Evolutionary conservation across 2,888 invertebrate species (phyloP).

Genomic region (Eupithecia subumbrata): DNA sequence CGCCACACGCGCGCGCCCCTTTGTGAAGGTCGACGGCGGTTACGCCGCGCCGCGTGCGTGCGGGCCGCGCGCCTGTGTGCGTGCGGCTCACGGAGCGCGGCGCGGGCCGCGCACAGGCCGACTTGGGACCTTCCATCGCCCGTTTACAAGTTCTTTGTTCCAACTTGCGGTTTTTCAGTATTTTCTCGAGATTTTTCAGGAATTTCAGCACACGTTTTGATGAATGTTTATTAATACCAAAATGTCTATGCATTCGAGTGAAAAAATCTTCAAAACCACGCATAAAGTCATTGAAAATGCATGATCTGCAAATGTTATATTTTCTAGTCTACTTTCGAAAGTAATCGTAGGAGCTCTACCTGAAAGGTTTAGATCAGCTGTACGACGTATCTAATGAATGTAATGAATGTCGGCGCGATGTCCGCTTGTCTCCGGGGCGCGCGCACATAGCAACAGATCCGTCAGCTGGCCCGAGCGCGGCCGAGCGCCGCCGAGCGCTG

Average conservation of each 20-base stretch:
- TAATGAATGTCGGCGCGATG: slow-evolving; percentile 35
- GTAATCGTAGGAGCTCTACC: not conserved
- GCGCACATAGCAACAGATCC: slow-evolving; percentile 81
- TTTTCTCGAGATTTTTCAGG: not conserved
- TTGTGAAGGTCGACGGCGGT: slow-evolving; percentile 78
- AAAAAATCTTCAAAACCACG: not conserved
- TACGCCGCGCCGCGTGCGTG: slow-evolving; percentile 54
- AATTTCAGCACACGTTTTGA: not conserved
- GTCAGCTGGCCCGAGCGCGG: slow-evolving; percentile 70
- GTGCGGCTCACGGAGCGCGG: slow-evolving; percentile 67
- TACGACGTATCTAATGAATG: too few species aligned
- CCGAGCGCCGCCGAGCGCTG: slow-evolving; percentile 57
- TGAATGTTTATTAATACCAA: not conserved
- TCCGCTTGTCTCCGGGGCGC: slow-evolving; percentile 58
- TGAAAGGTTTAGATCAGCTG: not conserved
- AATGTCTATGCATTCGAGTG: not conserved
- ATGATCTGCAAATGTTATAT: not conserved
- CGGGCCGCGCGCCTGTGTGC: slow-evolving; percentile 68
- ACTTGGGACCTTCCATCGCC: slow-evolving; percentile 60
- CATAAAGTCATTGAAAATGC: not conserved
- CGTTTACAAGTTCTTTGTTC: slow-evolving; percentile 61
- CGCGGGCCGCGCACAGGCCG: slow-evolving; percentile 62
- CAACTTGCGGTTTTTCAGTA: not conserved
- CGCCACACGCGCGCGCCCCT: slow-evolving; percentile 69
- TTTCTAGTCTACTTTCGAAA: not conserved